phyloP scores from a whole-genome alignment of 1,140 invertebrate species.

The Holotrichia oblita region DNA sequence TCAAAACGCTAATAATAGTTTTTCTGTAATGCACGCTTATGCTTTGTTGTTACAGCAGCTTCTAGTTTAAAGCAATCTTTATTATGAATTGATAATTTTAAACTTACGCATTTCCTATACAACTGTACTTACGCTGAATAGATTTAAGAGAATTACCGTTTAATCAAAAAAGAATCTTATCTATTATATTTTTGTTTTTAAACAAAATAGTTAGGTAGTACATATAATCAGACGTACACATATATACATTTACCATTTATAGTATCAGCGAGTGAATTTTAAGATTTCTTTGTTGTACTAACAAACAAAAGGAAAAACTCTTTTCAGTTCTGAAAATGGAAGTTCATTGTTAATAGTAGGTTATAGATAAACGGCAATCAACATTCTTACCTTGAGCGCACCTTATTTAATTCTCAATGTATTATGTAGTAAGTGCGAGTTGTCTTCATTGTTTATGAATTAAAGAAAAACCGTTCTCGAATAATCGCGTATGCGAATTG shows the following conservation, averaged over 20 bases:
- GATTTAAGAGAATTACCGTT: no score
- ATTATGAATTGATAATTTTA: no score
- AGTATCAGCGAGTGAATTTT: background rate
- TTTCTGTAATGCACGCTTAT: background rate
- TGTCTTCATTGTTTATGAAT: background rate
- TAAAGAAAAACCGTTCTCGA: slow-evolving; percentile 3
- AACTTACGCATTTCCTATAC: no score
- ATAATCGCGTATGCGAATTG: background rate
- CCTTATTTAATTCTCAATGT: slow-evolving; percentile 3
- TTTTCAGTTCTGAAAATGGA: background rate
- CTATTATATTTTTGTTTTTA: no score
- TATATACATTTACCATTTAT: background rate
- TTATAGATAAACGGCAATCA: slow-evolving; percentile 8
- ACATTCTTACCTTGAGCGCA: slow-evolving; percentile 4
- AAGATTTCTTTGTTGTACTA: background rate
- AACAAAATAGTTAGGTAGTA: no score
- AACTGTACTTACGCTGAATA: no score
- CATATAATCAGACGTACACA: no score
- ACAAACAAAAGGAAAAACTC: background rate
- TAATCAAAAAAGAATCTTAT: no score
- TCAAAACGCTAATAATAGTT: slow-evolving; percentile 13
- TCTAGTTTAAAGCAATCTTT: no score
- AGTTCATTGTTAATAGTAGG: slow-evolving; percentile 20
- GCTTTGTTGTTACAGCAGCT: no score
- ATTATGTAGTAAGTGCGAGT: background rate